Percentiles rank a stretch among this genome's conserved stretches.
Conservation (phyloP, 2,888 invertebrate species). For the Cyaniris semiargus region DNA sequence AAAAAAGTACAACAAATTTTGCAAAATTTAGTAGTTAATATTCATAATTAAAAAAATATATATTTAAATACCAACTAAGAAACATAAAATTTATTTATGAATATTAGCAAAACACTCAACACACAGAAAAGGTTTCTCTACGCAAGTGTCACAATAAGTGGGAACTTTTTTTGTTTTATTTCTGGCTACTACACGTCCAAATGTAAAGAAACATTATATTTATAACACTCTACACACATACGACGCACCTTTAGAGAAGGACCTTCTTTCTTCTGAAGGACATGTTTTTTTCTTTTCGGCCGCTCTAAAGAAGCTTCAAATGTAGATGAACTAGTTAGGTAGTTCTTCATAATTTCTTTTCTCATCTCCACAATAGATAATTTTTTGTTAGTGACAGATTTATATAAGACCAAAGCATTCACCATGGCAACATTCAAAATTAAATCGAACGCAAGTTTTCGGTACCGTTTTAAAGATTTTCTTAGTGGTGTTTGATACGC, state of each 20-base stretch:
- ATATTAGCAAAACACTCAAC: slow-evolving; percentile 39
- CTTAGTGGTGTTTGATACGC: slow-evolving; percentile 44
- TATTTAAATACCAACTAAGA: too few relatives aligned
- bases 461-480: slow-evolving; percentile 44
- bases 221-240: slow-evolving; percentile 42
- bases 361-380: neutral
- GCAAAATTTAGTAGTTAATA: too few relatives aligned
- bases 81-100: slow-evolving; percentile 16
- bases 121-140: slow-evolving; percentile 42
- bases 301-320: slow-evolving; percentile 34
- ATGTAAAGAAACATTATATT: slow-evolving; percentile 42
- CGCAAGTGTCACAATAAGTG: slow-evolving; percentile 43
- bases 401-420: slow-evolving; percentile 41
- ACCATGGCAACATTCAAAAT: slow-evolving; percentile 43
- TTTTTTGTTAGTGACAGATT: slow-evolving; percentile 38
- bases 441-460: slow-evolving; percentile 40
- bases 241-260: slow-evolving; percentile 41
- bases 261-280: slow-evolving; percentile 37
- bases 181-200: slow-evolving; percentile 43
- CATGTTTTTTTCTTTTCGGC: neutral
- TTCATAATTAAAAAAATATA: too few relatives aligned
- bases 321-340: slow-evolving; percentile 35
- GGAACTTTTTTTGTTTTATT: slow-evolving; percentile 47
- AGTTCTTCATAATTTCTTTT: slow-evolving; percentile 39
- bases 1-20: too few relatives aligned